phyloP scores from a whole-genome alignment of 2,888 invertebrate genomes.

The Cheilosia pagana region DNA sequence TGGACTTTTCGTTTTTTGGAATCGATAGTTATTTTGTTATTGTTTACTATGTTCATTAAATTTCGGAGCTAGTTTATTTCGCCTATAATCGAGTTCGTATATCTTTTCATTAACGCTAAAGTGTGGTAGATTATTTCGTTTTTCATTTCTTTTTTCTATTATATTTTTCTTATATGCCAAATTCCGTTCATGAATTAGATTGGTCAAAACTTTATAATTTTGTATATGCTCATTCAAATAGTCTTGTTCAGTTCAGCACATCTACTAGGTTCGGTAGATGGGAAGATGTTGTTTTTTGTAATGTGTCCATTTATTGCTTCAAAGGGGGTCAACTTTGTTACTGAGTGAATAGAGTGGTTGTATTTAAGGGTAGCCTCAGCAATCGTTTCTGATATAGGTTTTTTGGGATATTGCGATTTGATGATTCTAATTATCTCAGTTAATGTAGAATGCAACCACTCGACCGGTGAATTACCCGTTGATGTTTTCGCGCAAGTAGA shows the following conservation, averaged over 20 bases:
- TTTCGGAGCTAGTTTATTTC: background rate
- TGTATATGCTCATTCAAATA: constrained; percentile 30
- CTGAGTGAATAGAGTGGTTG: too few species aligned
- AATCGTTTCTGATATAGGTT: constrained; percentile 11
- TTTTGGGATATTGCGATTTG: background rate
- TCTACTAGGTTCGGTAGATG: constrained; percentile 4
- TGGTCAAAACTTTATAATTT: constrained; percentile 33
- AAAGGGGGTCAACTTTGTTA: constrained; percentile 55
- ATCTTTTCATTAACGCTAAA: background rate
- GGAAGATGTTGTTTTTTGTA: background rate
- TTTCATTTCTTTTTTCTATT: constrained; percentile 38
- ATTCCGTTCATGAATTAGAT: constrained; percentile 9
- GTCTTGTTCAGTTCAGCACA: constrained; percentile 44
- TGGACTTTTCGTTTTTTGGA: constrained; percentile 15
- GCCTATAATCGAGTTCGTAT: background rate
- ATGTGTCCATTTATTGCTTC: constrained; percentile 42
- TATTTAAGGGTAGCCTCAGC: constrained; percentile 14
- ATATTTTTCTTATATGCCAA: background rate
- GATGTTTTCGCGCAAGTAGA: too few species aligned
- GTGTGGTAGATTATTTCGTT: background rate
- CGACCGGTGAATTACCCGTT: too few species aligned
- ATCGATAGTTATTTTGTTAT: constrained; percentile 1
- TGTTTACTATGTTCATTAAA: constrained; percentile 4
- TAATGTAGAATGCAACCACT: background rate
- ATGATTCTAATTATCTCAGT: constrained; percentile 9